Percentiles rank a stretch among this genome's conserved stretches.
phyloP scores from a whole-genome alignment of 2,797 vertebrate genomes.

The Squalus acanthias region DNA sequence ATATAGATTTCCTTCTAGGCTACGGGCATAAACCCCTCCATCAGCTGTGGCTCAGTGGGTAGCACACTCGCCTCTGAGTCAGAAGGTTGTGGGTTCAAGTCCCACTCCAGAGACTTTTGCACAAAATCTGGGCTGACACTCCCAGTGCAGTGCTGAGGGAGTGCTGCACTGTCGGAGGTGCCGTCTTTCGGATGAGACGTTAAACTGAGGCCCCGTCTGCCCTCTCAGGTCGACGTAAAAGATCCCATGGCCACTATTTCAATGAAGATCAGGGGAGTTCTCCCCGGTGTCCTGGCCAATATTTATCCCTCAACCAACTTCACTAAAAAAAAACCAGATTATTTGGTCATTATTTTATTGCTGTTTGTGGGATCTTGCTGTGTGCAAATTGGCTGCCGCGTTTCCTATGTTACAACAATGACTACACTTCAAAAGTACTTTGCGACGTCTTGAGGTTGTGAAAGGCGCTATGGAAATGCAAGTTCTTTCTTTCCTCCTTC shows the following conservation, averaged over 20 bases:
- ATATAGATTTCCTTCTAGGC: not conserved
- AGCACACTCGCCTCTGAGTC: not conserved
- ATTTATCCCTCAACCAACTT: not conserved
- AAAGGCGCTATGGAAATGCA: not conserved
- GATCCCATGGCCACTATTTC: not conserved
- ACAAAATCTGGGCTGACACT: not conserved
- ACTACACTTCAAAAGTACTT: not conserved
- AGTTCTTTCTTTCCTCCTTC: not conserved
- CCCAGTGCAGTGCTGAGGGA: not conserved
- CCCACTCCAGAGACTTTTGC: not conserved
- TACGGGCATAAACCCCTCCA: not conserved
- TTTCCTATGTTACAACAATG: not conserved
- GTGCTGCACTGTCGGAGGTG: not conserved
- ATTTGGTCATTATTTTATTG: not conserved
- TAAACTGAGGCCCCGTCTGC: not conserved
- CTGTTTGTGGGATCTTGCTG: not conserved
- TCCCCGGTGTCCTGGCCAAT: not conserved
- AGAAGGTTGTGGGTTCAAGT: not conserved
- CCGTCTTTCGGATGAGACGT: not conserved
- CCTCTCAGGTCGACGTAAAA: not conserved
- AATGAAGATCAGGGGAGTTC: not conserved
- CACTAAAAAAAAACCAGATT: not conserved
- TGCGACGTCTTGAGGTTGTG: too few relatives aligned
- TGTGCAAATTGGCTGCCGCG: not conserved
- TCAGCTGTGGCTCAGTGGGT: not conserved